Base-by-base conservation (phyloP, 2,888 invertebrate genomes). In the Poecilus cupreus region DNA sequence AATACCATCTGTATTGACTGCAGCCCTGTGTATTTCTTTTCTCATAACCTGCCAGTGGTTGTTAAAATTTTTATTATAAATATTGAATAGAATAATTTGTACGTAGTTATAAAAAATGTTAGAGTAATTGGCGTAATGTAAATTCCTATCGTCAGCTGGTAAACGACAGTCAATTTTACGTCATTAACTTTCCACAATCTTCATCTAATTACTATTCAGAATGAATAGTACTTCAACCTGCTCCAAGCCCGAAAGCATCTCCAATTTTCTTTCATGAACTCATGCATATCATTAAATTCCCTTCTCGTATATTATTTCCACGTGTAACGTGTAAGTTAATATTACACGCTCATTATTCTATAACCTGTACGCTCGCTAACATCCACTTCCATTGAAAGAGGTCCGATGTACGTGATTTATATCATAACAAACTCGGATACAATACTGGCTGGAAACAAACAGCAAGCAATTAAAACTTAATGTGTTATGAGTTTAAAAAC, bases 391-490 rank as follows among this genome's bases (percentile, higher is more conserved):
- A 60, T 60, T 13, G 24, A 24, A 60, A 24, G 26, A 24, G 60
- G 60, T 60, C 6, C 22, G 26, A 6, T 1, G 13, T 22, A 26
- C 26, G 26, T 60, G 26, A 60, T 60, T 60, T 60, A 60, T 60
- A 13, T 60, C 24, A 24, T 11, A 24, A 60, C 60, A 60, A 32
- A 60, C 26, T 24, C 26, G 60, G 26, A 24, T 60, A 60, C 60
- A 60, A 60, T 60, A 22, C 24, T 22, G 26, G 24, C 24, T 26
- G 24, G 60, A 26, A 24, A 60, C 60, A 60, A 24, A 60, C 60
- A 26, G 24, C n/a, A 13, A 24, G 60, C 60, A 60, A 60, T 60
- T 60, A 60, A 60, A 54, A 54, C 54, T 54, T 54, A 54, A 60
- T 60, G 24, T 54, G 8, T 26, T 26, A 13, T 60, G 13, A 60